phyloP scores from a whole-genome alignment of 2,888 invertebrate species.

The Lepidocyrtinus sp. region DNA sequence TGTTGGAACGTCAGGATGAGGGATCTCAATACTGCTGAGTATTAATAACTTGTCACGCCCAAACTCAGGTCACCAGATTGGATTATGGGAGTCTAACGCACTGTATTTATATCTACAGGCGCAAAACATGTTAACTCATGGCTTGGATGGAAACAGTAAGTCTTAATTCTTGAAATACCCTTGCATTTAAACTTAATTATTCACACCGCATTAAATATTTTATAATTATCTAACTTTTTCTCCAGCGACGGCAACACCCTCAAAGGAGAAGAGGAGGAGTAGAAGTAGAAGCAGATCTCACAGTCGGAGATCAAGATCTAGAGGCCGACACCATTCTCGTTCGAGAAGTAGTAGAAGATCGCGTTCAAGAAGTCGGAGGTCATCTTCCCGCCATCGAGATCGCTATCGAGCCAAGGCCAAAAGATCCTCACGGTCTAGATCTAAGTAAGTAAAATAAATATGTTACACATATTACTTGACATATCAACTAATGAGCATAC shows the following conservation, averaged over 20 bases:
- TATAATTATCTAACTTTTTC: neutral
- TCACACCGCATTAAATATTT: too few species aligned
- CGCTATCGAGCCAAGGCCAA: slow-evolving; percentile 40
- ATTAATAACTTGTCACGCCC: slow-evolving; percentile 40
- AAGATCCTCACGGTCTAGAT: slow-evolving; percentile 39
- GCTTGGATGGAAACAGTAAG: slow-evolving; percentile 78
- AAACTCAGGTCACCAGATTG: slow-evolving; percentile 4
- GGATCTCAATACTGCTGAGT: slow-evolving; percentile 45
- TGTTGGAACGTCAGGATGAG: slow-evolving; percentile 45
- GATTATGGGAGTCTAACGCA: slow-evolving; percentile 22
- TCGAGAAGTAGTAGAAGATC: slow-evolving; percentile 70
- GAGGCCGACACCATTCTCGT: slow-evolving; percentile 70
- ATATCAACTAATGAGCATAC: slow-evolving; percentile 1
- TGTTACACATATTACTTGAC: too few species aligned
- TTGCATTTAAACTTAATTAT: too few species aligned
- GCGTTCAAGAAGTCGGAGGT: slow-evolving; percentile 70
- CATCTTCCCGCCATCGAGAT: slow-evolving; percentile 66
- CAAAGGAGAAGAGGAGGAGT: slow-evolving; percentile 80
- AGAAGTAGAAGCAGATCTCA: slow-evolving; percentile 73
- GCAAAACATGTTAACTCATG: slow-evolving; percentile 93
- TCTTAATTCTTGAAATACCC: neutral
- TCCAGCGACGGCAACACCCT: slow-evolving; percentile 77
- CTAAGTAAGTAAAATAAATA: slow-evolving; percentile 23
- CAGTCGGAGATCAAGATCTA: slow-evolving; percentile 75
- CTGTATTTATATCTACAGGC: slow-evolving; percentile 78